These are phyloP conservation scores for Notamacropus eugenii DNA, from an alignment of 2,797 vertebrate genomes.

Conservation along the genomic window DNA sequence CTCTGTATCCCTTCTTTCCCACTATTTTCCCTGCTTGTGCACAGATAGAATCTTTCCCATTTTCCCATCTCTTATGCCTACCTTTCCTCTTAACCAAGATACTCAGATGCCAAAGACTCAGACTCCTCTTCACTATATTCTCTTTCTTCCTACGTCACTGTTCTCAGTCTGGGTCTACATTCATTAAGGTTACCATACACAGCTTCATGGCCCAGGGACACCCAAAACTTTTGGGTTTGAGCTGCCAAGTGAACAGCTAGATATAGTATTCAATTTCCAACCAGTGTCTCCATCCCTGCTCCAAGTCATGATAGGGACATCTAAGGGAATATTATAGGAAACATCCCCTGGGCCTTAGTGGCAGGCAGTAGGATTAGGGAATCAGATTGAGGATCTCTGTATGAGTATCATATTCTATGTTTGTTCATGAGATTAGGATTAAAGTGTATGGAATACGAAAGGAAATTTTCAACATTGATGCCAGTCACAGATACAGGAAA, in stretches of 20 bases:
- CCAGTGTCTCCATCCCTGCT: neutral
- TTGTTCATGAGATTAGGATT: neutral
- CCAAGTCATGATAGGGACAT: neutral
- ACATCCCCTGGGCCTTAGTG: neutral
- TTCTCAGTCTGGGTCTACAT: neutral
- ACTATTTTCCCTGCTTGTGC: neutral
- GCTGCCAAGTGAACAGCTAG: neutral
- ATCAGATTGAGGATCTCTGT: neutral
- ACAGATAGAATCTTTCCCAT: neutral
- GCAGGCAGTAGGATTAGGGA: neutral
- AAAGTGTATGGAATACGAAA: neutral
- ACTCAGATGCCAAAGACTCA: neutral
- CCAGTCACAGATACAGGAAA: neutral
- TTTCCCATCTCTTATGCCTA: neutral
- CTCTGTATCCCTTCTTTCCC: neutral
- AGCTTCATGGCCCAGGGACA: neutral
- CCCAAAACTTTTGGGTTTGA: neutral
- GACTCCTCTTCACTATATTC: neutral
- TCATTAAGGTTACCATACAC: neutral
- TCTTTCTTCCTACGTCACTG: neutral
- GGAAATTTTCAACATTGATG: neutral
- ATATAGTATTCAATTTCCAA: neutral
- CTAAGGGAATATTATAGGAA: neutral
- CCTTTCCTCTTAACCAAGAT: neutral
- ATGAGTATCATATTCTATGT: neutral